phyloP scores from a whole-genome alignment of 2,888 invertebrate genomes.

The Sericinus montela region DNA sequence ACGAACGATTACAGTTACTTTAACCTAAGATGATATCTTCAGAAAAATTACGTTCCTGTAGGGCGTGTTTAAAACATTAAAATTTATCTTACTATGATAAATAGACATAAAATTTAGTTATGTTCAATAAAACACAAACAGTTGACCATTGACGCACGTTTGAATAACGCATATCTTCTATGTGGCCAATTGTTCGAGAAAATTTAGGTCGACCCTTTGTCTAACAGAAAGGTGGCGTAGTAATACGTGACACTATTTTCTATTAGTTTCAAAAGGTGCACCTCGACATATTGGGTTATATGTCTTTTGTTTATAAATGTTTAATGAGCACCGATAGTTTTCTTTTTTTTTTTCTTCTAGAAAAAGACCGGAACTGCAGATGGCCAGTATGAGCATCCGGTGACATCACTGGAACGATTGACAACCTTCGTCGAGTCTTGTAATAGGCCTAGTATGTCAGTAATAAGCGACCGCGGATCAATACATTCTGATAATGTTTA shows the following conservation, averaged over 20 bases:
- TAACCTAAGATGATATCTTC: too few species aligned
- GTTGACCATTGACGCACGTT: neutral
- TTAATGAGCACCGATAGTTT: conserved; percentile 14
- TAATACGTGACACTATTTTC: conserved; percentile 14
- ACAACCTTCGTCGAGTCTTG: conserved; percentile 42
- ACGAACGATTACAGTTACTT: too few species aligned
- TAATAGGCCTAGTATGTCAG: conserved; percentile 1
- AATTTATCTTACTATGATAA: neutral
- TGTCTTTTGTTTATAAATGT: conserved; percentile 14
- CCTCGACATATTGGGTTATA: neutral
- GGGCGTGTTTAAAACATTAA: too few species aligned
- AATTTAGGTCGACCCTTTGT: conserved; percentile 14
- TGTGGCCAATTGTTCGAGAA: conserved; percentile 3
- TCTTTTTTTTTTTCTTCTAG: conserved; percentile 32
- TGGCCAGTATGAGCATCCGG: conserved; percentile 55
- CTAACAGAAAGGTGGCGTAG: conserved; percentile 7
- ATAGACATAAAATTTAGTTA: neutral
- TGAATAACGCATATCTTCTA: neutral
- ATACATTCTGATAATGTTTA: too few species aligned
- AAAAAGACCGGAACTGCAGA: conserved; percentile 60
- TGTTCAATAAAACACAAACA: neutral
- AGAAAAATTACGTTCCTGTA: too few species aligned
- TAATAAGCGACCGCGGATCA: conserved; percentile 5
- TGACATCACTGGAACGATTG: conserved; percentile 48
- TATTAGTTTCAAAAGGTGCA: conserved; percentile 13